Conservation (phyloP, 2,797 vertebrate genomes). For the Ptychadena robeensis region DNA sequence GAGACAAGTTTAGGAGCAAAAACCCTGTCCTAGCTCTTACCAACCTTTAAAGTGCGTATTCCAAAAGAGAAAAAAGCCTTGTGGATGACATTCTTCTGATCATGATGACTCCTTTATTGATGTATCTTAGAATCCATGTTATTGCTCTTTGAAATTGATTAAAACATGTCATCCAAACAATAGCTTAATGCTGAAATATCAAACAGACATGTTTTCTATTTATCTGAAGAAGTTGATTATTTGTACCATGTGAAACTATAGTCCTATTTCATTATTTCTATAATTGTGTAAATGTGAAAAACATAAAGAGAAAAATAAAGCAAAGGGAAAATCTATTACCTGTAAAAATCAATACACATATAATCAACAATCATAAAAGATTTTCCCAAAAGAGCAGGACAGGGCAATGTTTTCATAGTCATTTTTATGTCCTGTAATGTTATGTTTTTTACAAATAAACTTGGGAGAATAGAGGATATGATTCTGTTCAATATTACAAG, state of each 20-base stretch:
- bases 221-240: constrained; percentile 3
- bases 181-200: constrained; percentile 21
- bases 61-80: not conserved
- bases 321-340: constrained; percentile 7
- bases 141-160: constrained; percentile 23
- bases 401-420: not conserved
- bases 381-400: not conserved
- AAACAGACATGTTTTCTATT: constrained; percentile 18
- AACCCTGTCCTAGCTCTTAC: not conserved
- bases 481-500: not conserved
- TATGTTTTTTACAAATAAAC: not conserved
- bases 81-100: not conserved
- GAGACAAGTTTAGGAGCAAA: not conserved
- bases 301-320: constrained; percentile 17
- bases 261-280: constrained; percentile 15
- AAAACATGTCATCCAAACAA: not conserved
- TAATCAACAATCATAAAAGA: constrained; percentile 3
- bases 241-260: not conserved
- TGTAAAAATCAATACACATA: constrained; percentile 39
- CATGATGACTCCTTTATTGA: not conserved
- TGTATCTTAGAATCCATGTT: constrained; percentile 27
- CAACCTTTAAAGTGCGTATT: not conserved
- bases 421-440: not conserved
- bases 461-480: not conserved
- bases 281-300: constrained; percentile 15